Evolutionary conservation across 2,888 invertebrate species (phyloP).

Genomic region (Leptothorax acervorum): DNA sequence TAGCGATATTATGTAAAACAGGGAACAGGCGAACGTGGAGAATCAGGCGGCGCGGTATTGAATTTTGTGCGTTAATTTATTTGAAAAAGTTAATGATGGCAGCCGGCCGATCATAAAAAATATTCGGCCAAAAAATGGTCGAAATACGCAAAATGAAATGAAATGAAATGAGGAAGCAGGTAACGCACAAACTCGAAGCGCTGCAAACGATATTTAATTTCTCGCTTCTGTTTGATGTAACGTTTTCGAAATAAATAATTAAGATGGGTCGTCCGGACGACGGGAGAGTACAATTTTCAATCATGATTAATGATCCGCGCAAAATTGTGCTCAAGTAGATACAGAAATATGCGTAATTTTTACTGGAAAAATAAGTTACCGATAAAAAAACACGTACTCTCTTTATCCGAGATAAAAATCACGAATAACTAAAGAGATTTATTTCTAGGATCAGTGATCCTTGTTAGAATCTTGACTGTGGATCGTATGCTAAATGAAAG

Average conservation of each 20-base stretch:
- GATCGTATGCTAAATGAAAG: neutral
- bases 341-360: conserved; percentile 21
- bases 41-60: conserved; percentile 53
- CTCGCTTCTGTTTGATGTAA: conserved; percentile 54
- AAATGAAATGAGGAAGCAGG: conserved; percentile 54
- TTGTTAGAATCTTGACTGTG: conserved; percentile 3
- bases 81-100: conserved; percentile 58
- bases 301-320: conserved; percentile 29
- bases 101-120: conserved; percentile 56
- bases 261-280: conserved; percentile 35
- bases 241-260: conserved; percentile 54
- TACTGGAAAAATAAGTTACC: neutral
- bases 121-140: conserved; percentile 52
- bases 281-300: conserved; percentile 16
- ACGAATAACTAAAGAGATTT: neutral
- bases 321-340: conserved; percentile 39
- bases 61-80: conserved; percentile 58
- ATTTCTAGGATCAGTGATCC: neutral
- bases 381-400: neutral
- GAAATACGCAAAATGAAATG: conserved; percentile 54
- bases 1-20: conserved; percentile 55
- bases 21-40: conserved; percentile 50
- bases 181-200: conserved; percentile 40
- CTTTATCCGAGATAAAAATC: neutral
- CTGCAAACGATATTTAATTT: conserved; percentile 54